Evolutionary conservation across 2,113 vertebrate species (phyloP).

Genomic region (Tiliqua scincoides): DNA sequence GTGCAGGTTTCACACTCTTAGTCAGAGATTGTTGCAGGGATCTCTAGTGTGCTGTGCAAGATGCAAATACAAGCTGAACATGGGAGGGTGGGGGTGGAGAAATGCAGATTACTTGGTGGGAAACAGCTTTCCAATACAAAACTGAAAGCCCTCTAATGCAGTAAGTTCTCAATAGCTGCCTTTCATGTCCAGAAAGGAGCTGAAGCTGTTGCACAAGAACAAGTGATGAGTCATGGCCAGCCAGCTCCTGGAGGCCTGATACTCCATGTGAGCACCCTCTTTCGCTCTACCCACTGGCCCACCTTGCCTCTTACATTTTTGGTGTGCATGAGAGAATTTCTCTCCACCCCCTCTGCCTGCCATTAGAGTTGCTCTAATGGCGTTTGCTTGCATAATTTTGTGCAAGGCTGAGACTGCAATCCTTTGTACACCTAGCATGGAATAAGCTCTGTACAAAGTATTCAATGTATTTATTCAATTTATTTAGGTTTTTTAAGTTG

Average conservation of each 20-base stretch:
- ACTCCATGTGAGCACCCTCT: neutral
- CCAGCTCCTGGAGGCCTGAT: neutral
- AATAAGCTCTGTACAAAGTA: no score
- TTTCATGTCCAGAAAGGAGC: neutral
- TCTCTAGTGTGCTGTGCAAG: neutral
- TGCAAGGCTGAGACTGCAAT: neutral
- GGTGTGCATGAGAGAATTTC: no score
- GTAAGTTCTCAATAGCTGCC: neutral
- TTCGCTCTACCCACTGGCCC: neutral
- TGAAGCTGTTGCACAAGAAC: constrained; percentile 7
- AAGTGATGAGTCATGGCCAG: neutral
- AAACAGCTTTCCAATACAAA: neutral
- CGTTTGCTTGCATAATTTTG: neutral
- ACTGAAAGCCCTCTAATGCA: neutral
- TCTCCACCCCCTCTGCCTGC: no score
- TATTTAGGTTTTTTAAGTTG: no score
- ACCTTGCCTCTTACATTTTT: neutral
- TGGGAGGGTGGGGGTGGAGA: neutral
- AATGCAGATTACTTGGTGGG: neutral
- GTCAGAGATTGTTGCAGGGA: neutral
- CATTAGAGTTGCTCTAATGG: neutral
- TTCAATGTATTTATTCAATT: no score
- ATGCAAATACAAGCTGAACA: neutral
- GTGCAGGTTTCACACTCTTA: neutral
- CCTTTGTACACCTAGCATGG: neutral